Evolutionary conservation across 2,113 vertebrate genomes (phyloP).

Genomic region (Anarhynchus alexandrinus): DNA sequence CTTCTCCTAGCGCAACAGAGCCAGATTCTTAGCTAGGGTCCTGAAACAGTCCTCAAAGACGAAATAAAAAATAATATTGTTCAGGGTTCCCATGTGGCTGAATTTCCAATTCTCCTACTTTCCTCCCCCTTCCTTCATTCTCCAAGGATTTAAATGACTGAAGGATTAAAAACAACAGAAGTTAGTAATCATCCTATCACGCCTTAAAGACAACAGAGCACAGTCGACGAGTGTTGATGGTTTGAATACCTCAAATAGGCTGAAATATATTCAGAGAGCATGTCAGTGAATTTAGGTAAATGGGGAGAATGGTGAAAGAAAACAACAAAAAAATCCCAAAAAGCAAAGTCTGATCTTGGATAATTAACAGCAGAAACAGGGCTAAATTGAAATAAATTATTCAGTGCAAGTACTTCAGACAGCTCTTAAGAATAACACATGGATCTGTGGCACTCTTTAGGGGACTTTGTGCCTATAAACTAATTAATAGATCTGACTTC

Average conservation of each 20-base stretch:
- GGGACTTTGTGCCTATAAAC: conserved; percentile 56
- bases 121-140: not conserved
- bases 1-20: not conserved
- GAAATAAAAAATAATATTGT: not conserved
- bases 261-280: not conserved
- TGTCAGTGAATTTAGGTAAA: conserved; percentile 32
- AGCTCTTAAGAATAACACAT: conserved; percentile 65
- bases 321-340: not conserved
- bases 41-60: not conserved
- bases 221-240: not conserved
- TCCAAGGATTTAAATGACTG: conserved; percentile 14
- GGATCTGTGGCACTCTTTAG: conserved; percentile 59
- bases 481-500: conserved; percentile 69
- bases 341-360: conserved; percentile 47
- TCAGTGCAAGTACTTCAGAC: conserved; percentile 64
- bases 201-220: not conserved
- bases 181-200: not conserved
- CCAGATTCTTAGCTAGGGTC: not conserved
- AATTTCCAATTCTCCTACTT: not conserved
- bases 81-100: not conserved
- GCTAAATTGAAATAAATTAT: conserved; percentile 63
- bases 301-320: not conserved
- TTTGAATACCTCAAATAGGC: not conserved
- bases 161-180: conserved; percentile 23
- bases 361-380: conserved; percentile 58